A percentile compares a stretch with the other conserved stretches of the same genome.
These are phyloP conservation scores for Amorpha juglandis DNA, from an alignment of 2,888 invertebrate genomes.

Conservation along the genomic window DNA sequence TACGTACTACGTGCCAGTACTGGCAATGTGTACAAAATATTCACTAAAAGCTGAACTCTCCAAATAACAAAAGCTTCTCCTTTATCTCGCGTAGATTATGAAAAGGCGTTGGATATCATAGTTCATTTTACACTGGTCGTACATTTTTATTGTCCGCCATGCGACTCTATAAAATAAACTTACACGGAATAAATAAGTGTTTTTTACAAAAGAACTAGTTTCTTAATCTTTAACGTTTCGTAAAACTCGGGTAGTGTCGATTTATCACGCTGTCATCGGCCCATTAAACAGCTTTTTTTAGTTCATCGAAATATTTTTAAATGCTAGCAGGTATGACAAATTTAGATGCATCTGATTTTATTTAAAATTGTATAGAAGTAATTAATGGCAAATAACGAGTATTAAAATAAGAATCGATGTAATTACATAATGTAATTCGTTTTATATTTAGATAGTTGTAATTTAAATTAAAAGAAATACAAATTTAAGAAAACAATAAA, in stretches of 20 bases:
- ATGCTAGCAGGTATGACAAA: conserved; percentile 5
- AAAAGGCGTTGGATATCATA: conserved; percentile 34
- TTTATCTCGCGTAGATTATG: conserved; percentile 29
- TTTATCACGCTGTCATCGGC: conserved; percentile 28
- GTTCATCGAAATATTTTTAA: conserved; percentile 21
- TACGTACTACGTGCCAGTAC: conserved; percentile 69
- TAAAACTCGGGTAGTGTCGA: conserved; percentile 29
- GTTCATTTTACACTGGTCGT: conserved; percentile 44
- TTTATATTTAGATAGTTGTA: too few relatives aligned
- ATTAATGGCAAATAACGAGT: too few relatives aligned
- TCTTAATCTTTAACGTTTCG: conserved; percentile 30
- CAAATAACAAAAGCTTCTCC: conserved; percentile 33
- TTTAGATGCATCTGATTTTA: not conserved
- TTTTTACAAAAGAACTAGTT: conserved; percentile 40
- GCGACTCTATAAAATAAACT: conserved; percentile 64
- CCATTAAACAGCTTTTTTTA: conserved; percentile 26
- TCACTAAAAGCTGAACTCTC: conserved; percentile 51
- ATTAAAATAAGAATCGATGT: too few relatives aligned
- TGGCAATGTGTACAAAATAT: conserved; percentile 53
- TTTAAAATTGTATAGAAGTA: not conserved
- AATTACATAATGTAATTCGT: too few relatives aligned
- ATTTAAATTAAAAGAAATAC: too few relatives aligned
- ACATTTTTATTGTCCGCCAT: conserved; percentile 59
- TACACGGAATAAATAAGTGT: conserved; percentile 61
- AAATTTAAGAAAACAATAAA: too few relatives aligned